Evolutionary conservation across 23 tunicate species (phyloP).

Genomic region (Trididemnum clinides): DNA sequence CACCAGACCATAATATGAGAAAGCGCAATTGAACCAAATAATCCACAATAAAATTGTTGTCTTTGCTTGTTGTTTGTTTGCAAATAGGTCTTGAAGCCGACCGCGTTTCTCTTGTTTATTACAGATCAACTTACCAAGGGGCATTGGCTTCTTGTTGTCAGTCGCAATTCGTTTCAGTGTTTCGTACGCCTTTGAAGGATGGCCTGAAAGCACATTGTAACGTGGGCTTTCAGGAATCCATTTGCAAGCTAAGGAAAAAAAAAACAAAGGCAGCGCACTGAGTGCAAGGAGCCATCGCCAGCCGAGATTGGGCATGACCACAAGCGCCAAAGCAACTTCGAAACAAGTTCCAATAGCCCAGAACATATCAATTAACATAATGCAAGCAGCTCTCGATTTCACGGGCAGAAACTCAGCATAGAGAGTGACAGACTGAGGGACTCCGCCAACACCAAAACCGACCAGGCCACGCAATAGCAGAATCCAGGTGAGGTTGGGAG

Average conservation of each 20-base stretch:
- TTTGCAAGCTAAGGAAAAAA: slow-evolving; percentile 87
- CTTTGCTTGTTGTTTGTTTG: slow-evolving; percentile 57
- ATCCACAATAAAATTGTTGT: slow-evolving; percentile 92
- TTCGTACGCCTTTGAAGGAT: slow-evolving; percentile 82
- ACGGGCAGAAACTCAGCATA: slow-evolving; percentile 96
- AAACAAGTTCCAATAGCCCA: slow-evolving; percentile 98
- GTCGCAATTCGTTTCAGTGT: slow-evolving; percentile 80
- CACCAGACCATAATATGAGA: slow-evolving; percentile 94
- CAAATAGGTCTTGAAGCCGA: slow-evolving; percentile 66
- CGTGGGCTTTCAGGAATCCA: slow-evolving; percentile 98
- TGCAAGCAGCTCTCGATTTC: slow-evolving; percentile 87
- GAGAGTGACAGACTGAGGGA: slow-evolving; percentile 97
- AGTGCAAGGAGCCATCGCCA: slow-evolving; percentile 94
- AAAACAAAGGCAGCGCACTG: slow-evolving; percentile 80
- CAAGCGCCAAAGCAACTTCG: slow-evolving; percentile 78
- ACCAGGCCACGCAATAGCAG: slow-evolving; percentile 84
- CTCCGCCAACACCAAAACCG: slow-evolving; percentile 98
- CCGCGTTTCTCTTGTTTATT: slow-evolving; percentile 72
- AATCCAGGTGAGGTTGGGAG: slow-evolving; percentile 94
- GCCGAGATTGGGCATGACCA: slow-evolving; percentile 86
- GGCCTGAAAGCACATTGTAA: slow-evolving; percentile 90
- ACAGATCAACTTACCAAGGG: slow-evolving; percentile 70
- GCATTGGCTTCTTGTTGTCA: slow-evolving; percentile 73
- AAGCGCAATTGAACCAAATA: slow-evolving; percentile 98
- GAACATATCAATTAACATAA: slow-evolving; percentile 91